Evolutionary conservation across 2,797 vertebrate species (phyloP), one percentile per base, ranked within the genome.

Genomic region (Gephyroberyx darwinii): DNA sequence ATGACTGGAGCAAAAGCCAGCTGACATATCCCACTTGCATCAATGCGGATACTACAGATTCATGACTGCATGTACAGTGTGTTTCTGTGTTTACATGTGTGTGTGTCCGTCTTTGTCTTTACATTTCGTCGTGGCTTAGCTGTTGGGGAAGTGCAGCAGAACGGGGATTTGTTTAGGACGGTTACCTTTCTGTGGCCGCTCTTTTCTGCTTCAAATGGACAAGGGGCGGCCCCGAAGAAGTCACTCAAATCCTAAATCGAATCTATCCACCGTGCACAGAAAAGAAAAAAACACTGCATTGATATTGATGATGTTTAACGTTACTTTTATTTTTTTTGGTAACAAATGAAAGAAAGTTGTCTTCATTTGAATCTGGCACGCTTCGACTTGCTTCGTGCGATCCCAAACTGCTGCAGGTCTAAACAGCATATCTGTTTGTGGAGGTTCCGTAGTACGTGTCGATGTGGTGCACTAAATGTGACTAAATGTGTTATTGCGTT

Each of bases 381-480:
- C 74, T 67, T 64, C 61, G 45, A 74, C 58, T 75, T 80, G 59
- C 57, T 60, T 67, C 26, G 26, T 4, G 26, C 26, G 26, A 26
- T 19, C 48, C 55, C 39, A 20, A 58, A 45, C 14, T 22, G 71
- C 75, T 80, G 52, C 71, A 70, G 60, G 72, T 77, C 82, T 61
- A 66, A 76, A 67, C 69, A 65, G 82, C 59, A 33, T 85, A 65
- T 84, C 53, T 73, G 85, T 88, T 75, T 3, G 83, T 84, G 82
- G 73, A 78, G 57, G 70, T 86, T 81, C 83, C 78, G 80, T 52
- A 55, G 80, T 85, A 77, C 84, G 80, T 87, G 81, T 93, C 82
- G 73, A 71, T 91, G 82, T 87, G 78, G 90, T 93, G 86, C 72
- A 76, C 78, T 89, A 78, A 86, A 79, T 92, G 91, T 90, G 63